Percentiles rank a stretch among this genome's conserved stretches.
Conservation (phyloP, 2,797 vertebrate species). For the Phataginus tricuspis region DNA sequence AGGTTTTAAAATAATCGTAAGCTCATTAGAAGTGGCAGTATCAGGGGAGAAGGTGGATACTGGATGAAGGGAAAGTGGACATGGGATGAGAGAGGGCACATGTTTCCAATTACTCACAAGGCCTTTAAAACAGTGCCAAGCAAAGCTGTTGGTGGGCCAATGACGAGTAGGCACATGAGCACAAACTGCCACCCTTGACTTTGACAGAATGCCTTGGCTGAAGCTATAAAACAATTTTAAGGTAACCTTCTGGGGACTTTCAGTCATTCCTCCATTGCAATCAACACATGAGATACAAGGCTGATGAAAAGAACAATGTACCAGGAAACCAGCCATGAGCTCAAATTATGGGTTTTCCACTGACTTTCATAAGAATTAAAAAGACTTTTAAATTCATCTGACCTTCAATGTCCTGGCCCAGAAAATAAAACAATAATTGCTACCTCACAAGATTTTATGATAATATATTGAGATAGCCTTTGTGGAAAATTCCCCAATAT, state of each 20-base stretch:
- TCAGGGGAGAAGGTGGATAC: neutral
- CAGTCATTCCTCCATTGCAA: constrained; percentile 16
- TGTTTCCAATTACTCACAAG: neutral
- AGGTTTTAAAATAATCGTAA: constrained; percentile 68
- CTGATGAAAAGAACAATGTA: neutral
- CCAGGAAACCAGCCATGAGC: neutral
- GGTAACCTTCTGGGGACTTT: neutral
- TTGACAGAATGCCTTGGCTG: neutral
- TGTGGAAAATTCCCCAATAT: neutral
- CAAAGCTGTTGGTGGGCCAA: neutral
- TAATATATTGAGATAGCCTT: neutral
- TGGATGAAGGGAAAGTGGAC: neutral
- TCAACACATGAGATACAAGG: neutral
- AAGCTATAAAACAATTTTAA: constrained; percentile 15
- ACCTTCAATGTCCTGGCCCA: neutral
- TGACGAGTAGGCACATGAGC: neutral
- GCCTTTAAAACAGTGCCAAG: constrained; percentile 22
- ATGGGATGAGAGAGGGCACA: neutral
- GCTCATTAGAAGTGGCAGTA: constrained; percentile 38
- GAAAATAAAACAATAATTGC: neutral
- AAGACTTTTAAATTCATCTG: neutral
- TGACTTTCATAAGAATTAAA: constrained; percentile 41
- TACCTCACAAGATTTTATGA: neutral
- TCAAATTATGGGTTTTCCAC: constrained; percentile 48
- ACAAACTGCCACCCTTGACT: neutral